Evolutionary conservation across 2,888 invertebrate genomes (phyloP).

Genomic region (Epinotia nisella): DNA sequence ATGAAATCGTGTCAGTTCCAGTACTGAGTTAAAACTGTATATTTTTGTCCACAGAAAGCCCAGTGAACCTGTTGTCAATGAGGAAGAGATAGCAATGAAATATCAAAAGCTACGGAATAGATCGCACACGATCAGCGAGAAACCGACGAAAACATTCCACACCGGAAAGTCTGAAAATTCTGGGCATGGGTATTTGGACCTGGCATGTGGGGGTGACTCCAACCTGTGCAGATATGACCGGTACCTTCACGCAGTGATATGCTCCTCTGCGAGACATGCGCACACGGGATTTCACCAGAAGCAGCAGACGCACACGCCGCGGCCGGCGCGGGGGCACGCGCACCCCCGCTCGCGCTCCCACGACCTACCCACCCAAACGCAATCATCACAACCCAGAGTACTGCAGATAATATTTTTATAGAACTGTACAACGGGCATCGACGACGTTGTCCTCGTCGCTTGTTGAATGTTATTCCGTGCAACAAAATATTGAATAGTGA

Average conservation of each 20-base stretch:
- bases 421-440: slow-evolving; percentile 64
- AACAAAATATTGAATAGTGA: slow-evolving; percentile 51
- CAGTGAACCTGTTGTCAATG: slow-evolving; percentile 70
- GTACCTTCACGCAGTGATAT: slow-evolving; percentile 87
- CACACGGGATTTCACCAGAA: slow-evolving; percentile 79
- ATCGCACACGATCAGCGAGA: slow-evolving; percentile 82
- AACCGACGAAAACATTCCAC: slow-evolving; percentile 73
- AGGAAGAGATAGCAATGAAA: slow-evolving; percentile 72
- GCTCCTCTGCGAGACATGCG: slow-evolving; percentile 80
- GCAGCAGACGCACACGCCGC: slow-evolving; percentile 61
- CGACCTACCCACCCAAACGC: slow-evolving; percentile 63
- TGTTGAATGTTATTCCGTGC: slow-evolving; percentile 46
- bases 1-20: no score
- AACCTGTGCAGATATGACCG: slow-evolving; percentile 85
- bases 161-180: slow-evolving; percentile 70
- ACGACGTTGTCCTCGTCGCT: slow-evolving; percentile 60
- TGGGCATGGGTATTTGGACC: slow-evolving; percentile 85
- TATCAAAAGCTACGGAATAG: slow-evolving; percentile 78
- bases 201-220: slow-evolving; percentile 85
- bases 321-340: slow-evolving; percentile 57
- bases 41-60: slow-evolving; percentile 83
- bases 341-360: slow-evolving; percentile 71
- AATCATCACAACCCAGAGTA: slow-evolving; percentile 69
- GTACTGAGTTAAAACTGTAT: neutral
- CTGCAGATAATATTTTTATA: slow-evolving; percentile 83